Evolutionary conservation across 1,140 invertebrate genomes (phyloP).

Genomic region (Drosophila takahashii): DNA sequence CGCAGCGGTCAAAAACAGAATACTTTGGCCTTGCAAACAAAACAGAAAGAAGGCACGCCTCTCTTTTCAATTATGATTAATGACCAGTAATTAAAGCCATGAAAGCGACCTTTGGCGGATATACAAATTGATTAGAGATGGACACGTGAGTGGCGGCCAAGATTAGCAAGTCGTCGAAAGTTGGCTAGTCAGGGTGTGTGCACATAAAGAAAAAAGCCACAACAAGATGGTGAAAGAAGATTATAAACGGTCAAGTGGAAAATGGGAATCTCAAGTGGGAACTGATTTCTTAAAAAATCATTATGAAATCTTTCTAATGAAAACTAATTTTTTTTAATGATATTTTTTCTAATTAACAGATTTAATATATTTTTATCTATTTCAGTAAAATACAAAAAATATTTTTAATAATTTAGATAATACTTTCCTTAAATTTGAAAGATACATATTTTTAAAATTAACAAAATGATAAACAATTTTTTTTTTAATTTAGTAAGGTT

Average conservation of each 20-base stretch:
- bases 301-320: too few relatives aligned
- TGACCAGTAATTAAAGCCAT: slow-evolving; percentile 62
- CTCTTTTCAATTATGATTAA: slow-evolving; percentile 70
- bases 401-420: too few relatives aligned
- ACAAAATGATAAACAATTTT: too few relatives aligned
- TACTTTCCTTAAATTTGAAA: too few relatives aligned
- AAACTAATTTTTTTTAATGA: too few relatives aligned
- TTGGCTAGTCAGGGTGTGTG: slow-evolving; percentile 2
- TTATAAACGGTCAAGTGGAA: slow-evolving; percentile 4
- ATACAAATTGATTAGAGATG: slow-evolving; percentile 43
- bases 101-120: slow-evolving; percentile 40
- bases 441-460: too few relatives aligned
- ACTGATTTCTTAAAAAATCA: neutral
- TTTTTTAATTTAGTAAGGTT: too few relatives aligned
- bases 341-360: too few relatives aligned
- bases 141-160: slow-evolving; percentile 29
- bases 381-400: too few relatives aligned
- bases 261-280: neutral
- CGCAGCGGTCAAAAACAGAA: slow-evolving; percentile 37
- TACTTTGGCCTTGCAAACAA: slow-evolving; percentile 23
- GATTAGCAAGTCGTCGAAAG: slow-evolving; percentile 23
- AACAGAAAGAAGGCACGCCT: slow-evolving; percentile 4
- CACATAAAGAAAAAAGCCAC: neutral
- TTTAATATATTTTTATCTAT: too few relatives aligned
- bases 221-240: slow-evolving; percentile 3